phyloP scores from a whole-genome alignment of 1,140 invertebrate genomes.

The Drosophila nannoptera region DNA sequence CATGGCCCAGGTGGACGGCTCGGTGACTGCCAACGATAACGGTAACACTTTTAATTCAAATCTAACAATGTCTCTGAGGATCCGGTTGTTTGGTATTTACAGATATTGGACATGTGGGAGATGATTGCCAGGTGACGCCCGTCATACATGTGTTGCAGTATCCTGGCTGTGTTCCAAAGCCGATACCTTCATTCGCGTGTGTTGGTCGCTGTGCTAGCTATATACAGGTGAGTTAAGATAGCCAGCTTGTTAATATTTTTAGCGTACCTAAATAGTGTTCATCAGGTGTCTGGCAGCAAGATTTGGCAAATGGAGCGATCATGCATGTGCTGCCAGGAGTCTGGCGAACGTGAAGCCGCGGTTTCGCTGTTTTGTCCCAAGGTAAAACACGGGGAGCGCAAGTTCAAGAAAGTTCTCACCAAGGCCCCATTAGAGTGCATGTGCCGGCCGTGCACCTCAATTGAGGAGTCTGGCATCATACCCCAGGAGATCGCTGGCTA shows the following conservation, averaged over 20 bases:
- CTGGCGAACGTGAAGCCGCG: slow-evolving; percentile 92
- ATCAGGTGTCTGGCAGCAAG: slow-evolving; percentile 94
- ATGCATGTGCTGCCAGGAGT: slow-evolving; percentile 96
- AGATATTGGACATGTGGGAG: slow-evolving; percentile 80
- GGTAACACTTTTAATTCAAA: slow-evolving; percentile 26
- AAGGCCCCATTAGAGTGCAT: slow-evolving; percentile 95
- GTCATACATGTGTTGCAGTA: slow-evolving; percentile 95
- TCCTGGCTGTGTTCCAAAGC: slow-evolving; percentile 94
- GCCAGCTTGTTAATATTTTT: background rate
- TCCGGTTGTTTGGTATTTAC: slow-evolving; percentile 16
- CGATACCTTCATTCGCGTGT: slow-evolving; percentile 95
- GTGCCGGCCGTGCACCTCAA: slow-evolving; percentile 93
- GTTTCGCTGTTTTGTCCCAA: slow-evolving; percentile 94
- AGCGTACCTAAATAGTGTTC: background rate
- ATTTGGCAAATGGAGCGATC: slow-evolving; percentile 97
- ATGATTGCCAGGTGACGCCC: slow-evolving; percentile 93
- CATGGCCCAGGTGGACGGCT: slow-evolving; percentile 55
- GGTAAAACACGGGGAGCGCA: slow-evolving; percentile 90
- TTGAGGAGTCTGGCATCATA: slow-evolving; percentile 91
- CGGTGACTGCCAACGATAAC: slow-evolving; percentile 55
- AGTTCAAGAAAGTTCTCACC: slow-evolving; percentile 92
- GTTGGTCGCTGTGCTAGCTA: slow-evolving; percentile 94
- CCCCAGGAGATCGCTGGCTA: slow-evolving; percentile 94
- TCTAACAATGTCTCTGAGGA: background rate
- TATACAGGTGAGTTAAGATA: slow-evolving; percentile 85